Base-by-base conservation (phyloP, 2,888 invertebrate genomes). In the Sphaeridia pumilis region DNA sequence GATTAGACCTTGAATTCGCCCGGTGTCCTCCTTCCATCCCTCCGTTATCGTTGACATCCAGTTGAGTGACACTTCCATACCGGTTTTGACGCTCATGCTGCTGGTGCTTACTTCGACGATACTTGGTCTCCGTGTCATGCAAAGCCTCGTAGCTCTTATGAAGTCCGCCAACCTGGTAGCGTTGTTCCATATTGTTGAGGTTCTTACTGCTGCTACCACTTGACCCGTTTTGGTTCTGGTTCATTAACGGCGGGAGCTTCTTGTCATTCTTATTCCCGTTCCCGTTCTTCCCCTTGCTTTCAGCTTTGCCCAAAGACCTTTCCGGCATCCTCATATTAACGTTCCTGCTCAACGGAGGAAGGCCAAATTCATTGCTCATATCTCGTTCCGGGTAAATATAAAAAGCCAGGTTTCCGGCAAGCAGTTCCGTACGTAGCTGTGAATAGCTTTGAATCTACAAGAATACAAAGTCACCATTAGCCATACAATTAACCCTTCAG, bases 371-470 rank as follows among this genome's bases (percentile, higher is more conserved):
- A 24, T 20, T 22, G 14, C 34, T 24, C 22, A 49, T 49, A n/a
- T 53, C 49, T 12, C 51, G 44, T 20, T 57, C 52, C 0, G 57
- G 44, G 38, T 58, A 64, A 42, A 63, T 46, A 36, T 61, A 64
- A 54, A 61, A 64, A 7, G 60, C 58, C 21, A 55, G 51, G 46
- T 61, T 61, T 1, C 64, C 64, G 1, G 56, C 63, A 38, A 53
- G 53, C 12, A 64, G 51, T 46, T 93, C 93, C 70, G 90, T 88
- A 45, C 92, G 79, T 49, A 94, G 74, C 67, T 93, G 93, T 0
- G 92, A 90, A 71, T 92, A 94, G 70, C 93, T 92, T 65, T 88
- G 78, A 2, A 93, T 85, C 88, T 87, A 68, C 2, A 58, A 51
- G 26, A 42, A 50, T 58, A 41, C 58, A 49, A 26, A 56, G 31